Evolutionary conservation across 2,797 vertebrate genomes (phyloP), one percentile per base, ranked within the genome.

Genomic region (Alfaro cultratus): DNA sequence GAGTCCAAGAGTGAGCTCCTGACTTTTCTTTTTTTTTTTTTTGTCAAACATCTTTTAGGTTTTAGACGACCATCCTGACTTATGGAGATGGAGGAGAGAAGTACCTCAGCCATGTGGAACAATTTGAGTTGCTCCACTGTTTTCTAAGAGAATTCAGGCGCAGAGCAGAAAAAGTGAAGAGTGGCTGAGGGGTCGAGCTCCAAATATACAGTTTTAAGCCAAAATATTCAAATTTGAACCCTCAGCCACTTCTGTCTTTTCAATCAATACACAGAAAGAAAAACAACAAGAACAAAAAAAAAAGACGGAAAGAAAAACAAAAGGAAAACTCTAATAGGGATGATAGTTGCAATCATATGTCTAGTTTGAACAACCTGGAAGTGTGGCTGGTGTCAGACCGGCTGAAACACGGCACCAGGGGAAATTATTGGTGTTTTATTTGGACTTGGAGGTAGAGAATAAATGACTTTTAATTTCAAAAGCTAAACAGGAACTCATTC

Each of bases 211-310:
- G 84, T 89, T 93, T 84, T 80, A 41, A 87, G 88, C 86, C 89
- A 94, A 94, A 95, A 94, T 95, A 95, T 95, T 95, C 93, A 95
- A 94, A 94, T 91, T 85, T 88, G 88, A 62, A 84, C 87, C 91
- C 89, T 80, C 83, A 80, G 91, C 87, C 86, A 76, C 47, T 8
- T 41, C 68, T 2, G 77, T 76, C 72, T 73, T 73, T 57, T 60
- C 15, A 34, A 74, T 60, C 15, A 34, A 74, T 29, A 62, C n/a
- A 78, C 15, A 74, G 43, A 72, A 46, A 74, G 29, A 53, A 26
- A 74, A 5, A 43, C 23, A 62, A 76, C 15, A 74, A 45, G n/a
- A 29, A 29, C 55, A n/a, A 67, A 53, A 67, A 53, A 46, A 49
- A 49, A 18, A 18, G 1, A 21, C 0, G 0, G 18, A 49, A 49